Conservation (phyloP, 2,113 vertebrate species). For the Gobio gobio region DNA sequence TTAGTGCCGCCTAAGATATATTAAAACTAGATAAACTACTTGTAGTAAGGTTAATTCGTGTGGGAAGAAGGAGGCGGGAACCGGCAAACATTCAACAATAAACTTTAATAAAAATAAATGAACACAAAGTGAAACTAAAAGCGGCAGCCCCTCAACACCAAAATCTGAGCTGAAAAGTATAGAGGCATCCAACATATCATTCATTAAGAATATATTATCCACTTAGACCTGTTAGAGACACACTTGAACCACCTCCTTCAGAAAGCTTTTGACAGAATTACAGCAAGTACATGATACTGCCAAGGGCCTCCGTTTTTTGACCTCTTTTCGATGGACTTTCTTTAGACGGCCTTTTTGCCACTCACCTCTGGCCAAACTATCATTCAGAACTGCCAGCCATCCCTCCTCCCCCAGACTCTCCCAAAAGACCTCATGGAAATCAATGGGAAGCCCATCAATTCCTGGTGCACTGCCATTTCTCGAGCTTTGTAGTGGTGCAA, state of each 20-base stretch:
- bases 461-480: conserved; percentile 28
- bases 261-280: not conserved
- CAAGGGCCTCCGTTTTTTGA: not conserved
- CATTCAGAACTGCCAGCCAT: conserved; percentile 8
- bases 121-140: too few relatives aligned
- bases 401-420: conserved; percentile 17
- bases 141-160: too few relatives aligned
- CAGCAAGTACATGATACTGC: not conserved
- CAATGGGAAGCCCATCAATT: conserved; percentile 45
- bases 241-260: not conserved
- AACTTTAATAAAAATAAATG: too few relatives aligned
- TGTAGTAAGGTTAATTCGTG: too few relatives aligned
- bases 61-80: too few relatives aligned
- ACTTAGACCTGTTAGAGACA: not conserved
- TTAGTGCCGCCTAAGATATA: not conserved
- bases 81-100: too few relatives aligned
- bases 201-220: not conserved
- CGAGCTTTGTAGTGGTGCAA: conserved; percentile 14
- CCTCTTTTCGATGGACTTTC: not conserved
- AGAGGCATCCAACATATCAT: not conserved
- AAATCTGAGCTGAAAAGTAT: not conserved
- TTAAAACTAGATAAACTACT: not conserved
- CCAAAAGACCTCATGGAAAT: conserved; percentile 39
- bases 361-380: conserved; percentile 28
- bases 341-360: conserved; percentile 2